A percentile compares a stretch with the other conserved stretches of the same genome.
Conservation (phyloP, 2,113 vertebrate species). For the pig (Sus scrofa) region T2T-Sscrofa CM000825.6:43236001-43236500, state of each 20-base stretch:
- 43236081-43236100: neutral
- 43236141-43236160: conserved; percentile 55
- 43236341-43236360: neutral
- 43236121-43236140: neutral
- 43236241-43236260: neutral
- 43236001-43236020: neutral
- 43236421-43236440: neutral
- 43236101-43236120: neutral
- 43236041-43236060: neutral
- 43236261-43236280: neutral
- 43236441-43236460: neutral
- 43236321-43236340: neutral
- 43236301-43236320: neutral
- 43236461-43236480: neutral
- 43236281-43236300: neutral
- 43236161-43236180: neutral
- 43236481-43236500: neutral
- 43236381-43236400: neutral
- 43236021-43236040: neutral
- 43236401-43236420: neutral
- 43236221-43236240: neutral
- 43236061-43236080: neutral
- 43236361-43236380: neutral
- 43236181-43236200: neutral
- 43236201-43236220: neutral